Evolutionary conservation across 2,888 invertebrate species (phyloP).

Genomic region (Harmothoe impar): DNA sequence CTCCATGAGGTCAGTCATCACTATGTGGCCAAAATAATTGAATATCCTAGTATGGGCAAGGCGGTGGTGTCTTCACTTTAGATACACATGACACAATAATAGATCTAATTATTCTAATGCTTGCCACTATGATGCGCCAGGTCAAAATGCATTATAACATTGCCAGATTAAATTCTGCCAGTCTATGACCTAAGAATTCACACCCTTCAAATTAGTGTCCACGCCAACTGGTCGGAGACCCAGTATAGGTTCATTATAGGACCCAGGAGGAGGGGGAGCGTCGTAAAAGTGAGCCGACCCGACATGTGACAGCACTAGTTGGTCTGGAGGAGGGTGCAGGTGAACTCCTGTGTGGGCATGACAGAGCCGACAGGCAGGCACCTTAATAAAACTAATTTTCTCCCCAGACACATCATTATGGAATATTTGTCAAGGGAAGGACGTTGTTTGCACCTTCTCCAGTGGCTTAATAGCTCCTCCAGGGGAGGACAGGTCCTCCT

Average conservation of each 20-base stretch:
- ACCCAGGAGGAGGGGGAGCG: background rate
- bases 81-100: too few relatives aligned
- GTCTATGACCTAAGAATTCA: too few relatives aligned
- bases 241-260: background rate
- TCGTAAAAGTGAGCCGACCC: conserved; percentile 33
- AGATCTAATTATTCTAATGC: too few relatives aligned
- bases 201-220: too few relatives aligned
- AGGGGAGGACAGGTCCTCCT: conserved; percentile 32
- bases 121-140: too few relatives aligned
- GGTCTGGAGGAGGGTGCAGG: conserved; percentile 23
- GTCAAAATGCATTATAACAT: too few relatives aligned
- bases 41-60: too few relatives aligned
- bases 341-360: conserved; percentile 33
- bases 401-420: conserved; percentile 15
- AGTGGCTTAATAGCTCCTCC: conserved; percentile 47
- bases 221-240: too few relatives aligned
- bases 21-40: too few relatives aligned
- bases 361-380: background rate
- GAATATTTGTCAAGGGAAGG: background rate
- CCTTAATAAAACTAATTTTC: conserved; percentile 45
- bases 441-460: conserved; percentile 10
- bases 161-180: too few relatives aligned
- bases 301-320: conserved; percentile 29
- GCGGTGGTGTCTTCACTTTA: too few relatives aligned
- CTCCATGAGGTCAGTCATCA: too few relatives aligned